A percentile compares a stretch with the other conserved stretches of the same genome.
Evolutionary conservation across 1,140 invertebrate genomes (phyloP).

Genomic region (Sinella curviseta): DNA sequence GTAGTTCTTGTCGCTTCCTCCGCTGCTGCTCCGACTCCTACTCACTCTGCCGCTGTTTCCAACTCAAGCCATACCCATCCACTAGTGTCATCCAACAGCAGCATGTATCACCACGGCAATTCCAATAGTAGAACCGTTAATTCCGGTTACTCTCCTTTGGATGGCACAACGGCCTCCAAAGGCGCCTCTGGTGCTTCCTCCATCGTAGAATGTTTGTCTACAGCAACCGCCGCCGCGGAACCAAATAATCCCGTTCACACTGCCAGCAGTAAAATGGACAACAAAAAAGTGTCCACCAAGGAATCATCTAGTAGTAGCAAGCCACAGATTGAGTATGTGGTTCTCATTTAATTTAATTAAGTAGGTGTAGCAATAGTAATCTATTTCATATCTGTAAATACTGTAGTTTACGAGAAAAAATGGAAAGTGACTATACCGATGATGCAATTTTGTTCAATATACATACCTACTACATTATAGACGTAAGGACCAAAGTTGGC

Average conservation of each 20-base stretch:
- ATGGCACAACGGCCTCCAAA: not conserved
- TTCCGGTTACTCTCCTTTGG: not conserved
- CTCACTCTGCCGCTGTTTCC: not conserved
- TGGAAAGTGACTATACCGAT: not conserved
- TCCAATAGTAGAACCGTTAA: not conserved
- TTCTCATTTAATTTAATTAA: conserved; percentile 8
- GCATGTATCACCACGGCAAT: not conserved
- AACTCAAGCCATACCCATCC: not conserved
- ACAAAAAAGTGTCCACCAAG: not conserved
- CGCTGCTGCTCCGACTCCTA: not conserved
- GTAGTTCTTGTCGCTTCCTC: no score
- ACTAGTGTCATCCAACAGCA: not conserved
- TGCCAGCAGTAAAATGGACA: not conserved
- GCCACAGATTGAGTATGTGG: conserved; percentile 13
- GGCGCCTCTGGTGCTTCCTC: not conserved
- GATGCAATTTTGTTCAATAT: not conserved
- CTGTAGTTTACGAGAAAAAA: not conserved
- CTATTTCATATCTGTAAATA: not conserved
- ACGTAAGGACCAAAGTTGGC: not conserved
- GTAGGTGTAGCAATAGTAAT: not conserved
- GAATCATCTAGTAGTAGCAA: not conserved
- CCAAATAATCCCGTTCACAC: not conserved
- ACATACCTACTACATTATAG: not conserved
- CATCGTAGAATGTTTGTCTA: not conserved
- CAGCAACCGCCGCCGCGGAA: not conserved